Percentiles rank a stretch among this genome's conserved stretches.
phyloP scores from a whole-genome alignment of 2,113 vertebrate genomes.

The Cyphomyrus discorhynchus region DNA sequence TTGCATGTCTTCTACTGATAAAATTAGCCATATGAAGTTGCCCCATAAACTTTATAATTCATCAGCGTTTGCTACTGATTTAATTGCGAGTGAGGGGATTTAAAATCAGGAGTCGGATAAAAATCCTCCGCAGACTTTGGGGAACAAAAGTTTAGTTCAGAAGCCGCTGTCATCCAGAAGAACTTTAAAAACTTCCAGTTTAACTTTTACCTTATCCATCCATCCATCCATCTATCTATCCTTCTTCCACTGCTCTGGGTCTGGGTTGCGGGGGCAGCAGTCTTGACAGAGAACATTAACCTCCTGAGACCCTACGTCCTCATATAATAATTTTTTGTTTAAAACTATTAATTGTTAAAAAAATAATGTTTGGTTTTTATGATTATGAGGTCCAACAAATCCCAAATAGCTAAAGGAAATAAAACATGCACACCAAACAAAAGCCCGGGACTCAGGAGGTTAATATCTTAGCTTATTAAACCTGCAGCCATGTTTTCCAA shows the following conservation, averaged over 20 bases:
- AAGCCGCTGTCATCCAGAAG: neutral
- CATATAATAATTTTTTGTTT: too few relatives aligned
- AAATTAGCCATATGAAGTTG: neutral
- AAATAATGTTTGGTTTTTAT: too few relatives aligned
- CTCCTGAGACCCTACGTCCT: too few relatives aligned
- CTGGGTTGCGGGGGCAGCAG: neutral
- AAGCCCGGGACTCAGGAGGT: too few relatives aligned
- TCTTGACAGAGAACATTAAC: neutral
- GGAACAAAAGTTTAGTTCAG: neutral
- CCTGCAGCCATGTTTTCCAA: neutral
- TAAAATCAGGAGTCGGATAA: neutral
- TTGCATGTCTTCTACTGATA: neutral
- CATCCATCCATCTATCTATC: neutral
- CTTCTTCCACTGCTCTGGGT: neutral
- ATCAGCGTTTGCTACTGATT: neutral
- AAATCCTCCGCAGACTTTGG: neutral
- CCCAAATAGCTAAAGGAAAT: too few relatives aligned
- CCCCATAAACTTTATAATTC: neutral
- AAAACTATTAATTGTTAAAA: too few relatives aligned
- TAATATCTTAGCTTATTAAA: neutral
- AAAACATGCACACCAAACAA: too few relatives aligned
- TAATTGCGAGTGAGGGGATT: neutral
- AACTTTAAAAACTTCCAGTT: neutral
- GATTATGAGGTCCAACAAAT: too few relatives aligned
- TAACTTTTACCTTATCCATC: neutral